Percentiles rank a stretch among this genome's conserved stretches.
Conservation (phyloP, 2,113 vertebrate genomes). For the Lanius ludovicianus region DNA sequence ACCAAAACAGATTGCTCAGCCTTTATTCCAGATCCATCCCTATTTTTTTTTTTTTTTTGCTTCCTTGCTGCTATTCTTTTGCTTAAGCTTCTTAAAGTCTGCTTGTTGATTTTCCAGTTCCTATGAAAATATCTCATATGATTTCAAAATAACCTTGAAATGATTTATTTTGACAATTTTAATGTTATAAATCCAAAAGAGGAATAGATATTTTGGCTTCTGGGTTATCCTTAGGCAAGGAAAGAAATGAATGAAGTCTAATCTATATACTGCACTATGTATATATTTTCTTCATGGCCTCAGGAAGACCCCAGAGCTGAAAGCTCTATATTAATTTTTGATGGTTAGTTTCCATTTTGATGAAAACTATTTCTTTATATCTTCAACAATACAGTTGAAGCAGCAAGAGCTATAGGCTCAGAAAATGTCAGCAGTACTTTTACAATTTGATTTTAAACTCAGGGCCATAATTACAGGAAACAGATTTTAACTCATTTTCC, state of each 20-base stretch:
- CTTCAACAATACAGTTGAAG: not conserved
- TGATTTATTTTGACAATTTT: not conserved
- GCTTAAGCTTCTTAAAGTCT: not conserved
- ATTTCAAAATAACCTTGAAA: conserved; percentile 32
- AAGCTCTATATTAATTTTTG: conserved; percentile 31
- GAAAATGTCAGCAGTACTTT: not conserved
- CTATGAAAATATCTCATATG: not conserved
- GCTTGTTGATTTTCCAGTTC: not conserved
- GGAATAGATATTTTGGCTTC: not conserved
- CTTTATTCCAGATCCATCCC: not conserved
- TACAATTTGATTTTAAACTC: conserved; percentile 9
- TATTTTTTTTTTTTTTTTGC: not conserved
- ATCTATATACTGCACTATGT: not conserved
- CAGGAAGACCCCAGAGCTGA: not conserved
- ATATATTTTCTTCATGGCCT: not conserved
- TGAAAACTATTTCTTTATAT: not conserved
- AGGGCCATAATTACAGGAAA: not conserved
- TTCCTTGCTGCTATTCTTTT: not conserved
- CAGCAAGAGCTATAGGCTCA: not conserved
- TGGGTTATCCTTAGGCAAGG: not conserved
- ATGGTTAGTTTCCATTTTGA: not conserved
- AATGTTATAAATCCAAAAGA: not conserved
- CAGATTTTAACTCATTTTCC: not conserved
- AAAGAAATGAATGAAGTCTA: conserved; percentile 15
- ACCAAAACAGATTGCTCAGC: not conserved